These are phyloP conservation scores for Phainopepla nitens DNA, from an alignment of 2,113 vertebrate genomes.

Conservation along the genomic window DNA sequence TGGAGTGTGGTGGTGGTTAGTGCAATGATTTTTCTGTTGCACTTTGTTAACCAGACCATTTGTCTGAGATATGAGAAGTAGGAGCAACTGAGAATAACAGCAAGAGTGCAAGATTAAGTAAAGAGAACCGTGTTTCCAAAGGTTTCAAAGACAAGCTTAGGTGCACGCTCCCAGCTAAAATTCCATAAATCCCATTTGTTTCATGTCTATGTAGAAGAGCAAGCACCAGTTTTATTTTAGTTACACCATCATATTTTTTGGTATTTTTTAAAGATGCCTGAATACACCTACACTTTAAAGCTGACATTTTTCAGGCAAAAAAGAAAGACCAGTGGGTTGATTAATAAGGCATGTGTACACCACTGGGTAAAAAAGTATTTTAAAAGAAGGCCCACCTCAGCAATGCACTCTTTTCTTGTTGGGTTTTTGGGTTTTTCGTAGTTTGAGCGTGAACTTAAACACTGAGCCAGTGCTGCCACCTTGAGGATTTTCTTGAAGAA, in stretches of 20 bases:
- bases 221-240: not conserved
- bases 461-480: constrained; percentile 67
- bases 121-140: not conserved
- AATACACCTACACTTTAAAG: not conserved
- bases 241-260: not conserved
- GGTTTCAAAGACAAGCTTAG: not conserved
- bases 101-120: not conserved
- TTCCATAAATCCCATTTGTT: not conserved
- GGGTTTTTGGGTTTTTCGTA: not conserved
- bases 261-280: not conserved
- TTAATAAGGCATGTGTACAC: not conserved
- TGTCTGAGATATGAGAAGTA: not conserved
- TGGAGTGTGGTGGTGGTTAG: not conserved
- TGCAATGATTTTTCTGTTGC: not conserved
- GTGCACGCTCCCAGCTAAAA: not conserved
- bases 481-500: constrained; percentile 38
- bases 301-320: not conserved
- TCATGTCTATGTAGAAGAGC: not conserved
- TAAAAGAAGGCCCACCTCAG: not conserved
- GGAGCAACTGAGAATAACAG: not conserved
- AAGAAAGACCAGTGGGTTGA: not conserved
- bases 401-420: not conserved
- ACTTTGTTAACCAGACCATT: not conserved
- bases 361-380: not conserved
- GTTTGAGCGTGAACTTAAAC: not conserved